Percentiles rank a stretch among this genome's conserved stretches.
These are phyloP conservation scores for Ficedula albicollis DNA, from an alignment of 2,797 vertebrate genomes.

Conservation along the genomic window DNA sequence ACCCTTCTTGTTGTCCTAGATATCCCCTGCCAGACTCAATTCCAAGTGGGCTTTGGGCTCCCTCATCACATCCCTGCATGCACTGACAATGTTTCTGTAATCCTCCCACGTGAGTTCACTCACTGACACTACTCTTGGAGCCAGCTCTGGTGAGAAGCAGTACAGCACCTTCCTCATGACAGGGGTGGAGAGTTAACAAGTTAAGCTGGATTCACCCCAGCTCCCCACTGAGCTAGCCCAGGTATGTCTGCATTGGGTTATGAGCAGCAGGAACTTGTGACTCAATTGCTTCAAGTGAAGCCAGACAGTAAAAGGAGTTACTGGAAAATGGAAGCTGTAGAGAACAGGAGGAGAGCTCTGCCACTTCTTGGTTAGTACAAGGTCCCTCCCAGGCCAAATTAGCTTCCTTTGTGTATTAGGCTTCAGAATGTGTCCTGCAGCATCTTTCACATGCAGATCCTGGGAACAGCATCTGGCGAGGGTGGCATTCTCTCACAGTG, in stretches of 20 bases:
- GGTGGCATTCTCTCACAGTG: not conserved
- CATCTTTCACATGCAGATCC: not conserved
- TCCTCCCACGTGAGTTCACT: not conserved
- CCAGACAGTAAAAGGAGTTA: not conserved
- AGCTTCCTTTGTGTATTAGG: not conserved
- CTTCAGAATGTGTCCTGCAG: not conserved
- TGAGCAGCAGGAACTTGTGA: not conserved
- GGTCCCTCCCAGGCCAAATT: not conserved
- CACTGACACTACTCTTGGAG: not conserved
- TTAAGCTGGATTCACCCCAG: not conserved
- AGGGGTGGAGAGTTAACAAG: not conserved
- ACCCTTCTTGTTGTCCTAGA: not conserved
- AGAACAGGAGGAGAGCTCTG: not conserved
- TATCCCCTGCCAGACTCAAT: not conserved
- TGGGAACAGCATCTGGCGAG: not conserved
- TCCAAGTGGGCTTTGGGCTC: not conserved
- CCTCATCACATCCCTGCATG: not conserved
- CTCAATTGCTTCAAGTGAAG: not conserved
- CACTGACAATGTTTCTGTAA: not conserved
- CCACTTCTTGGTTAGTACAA: not conserved
- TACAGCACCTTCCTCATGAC: not conserved
- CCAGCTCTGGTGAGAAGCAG: not conserved
- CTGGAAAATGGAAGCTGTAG: not conserved
- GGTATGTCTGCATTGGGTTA: not conserved
- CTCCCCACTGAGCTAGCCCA: not conserved